These are phyloP conservation scores for Smittia sp. DNA, from an alignment of 2,888 invertebrate species.

Conservation along the genomic window DNA sequence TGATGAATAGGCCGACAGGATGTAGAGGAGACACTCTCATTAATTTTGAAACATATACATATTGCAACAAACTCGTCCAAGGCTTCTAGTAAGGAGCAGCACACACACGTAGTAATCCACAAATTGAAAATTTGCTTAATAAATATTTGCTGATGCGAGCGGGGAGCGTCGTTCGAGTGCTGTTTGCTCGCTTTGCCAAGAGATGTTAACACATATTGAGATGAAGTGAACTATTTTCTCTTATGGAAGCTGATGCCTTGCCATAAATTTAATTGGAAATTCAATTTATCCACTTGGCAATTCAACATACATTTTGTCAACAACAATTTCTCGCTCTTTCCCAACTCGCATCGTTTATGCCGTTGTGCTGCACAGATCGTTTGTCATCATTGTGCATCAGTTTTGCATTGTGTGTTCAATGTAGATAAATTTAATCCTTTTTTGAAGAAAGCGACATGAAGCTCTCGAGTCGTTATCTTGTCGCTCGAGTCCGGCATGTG, in stretches of 20 bases:
- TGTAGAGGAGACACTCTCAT: slow-evolving; percentile 26
- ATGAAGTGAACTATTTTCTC: slow-evolving; percentile 23
- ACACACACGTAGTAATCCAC: not conserved
- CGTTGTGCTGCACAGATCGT: slow-evolving; percentile 8
- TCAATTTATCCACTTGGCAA: slow-evolving; percentile 41
- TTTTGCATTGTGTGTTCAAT: slow-evolving; percentile 35
- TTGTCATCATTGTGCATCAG: slow-evolving; percentile 37
- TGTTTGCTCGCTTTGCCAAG: slow-evolving; percentile 14
- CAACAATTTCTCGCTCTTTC: slow-evolving; percentile 18
- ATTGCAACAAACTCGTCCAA: not conserved
- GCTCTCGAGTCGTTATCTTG: not conserved
- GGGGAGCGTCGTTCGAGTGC: not conserved
- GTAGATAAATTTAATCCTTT: slow-evolving; percentile 34
- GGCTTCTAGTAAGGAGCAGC: not conserved
- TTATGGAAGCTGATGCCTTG: slow-evolving; percentile 1
- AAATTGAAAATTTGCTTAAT: slow-evolving; percentile 28
- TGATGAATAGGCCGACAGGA: slow-evolving; percentile 33
- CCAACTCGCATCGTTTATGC: not conserved
- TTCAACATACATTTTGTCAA: slow-evolving; percentile 40
- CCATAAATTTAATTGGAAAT: slow-evolving; percentile 41
- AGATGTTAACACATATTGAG: slow-evolving; percentile 19
- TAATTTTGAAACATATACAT: slow-evolving; percentile 22
- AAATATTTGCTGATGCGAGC: slow-evolving; percentile 29
- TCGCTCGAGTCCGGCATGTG: not conserved
- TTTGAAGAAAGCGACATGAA: not conserved